Percentiles rank a stretch among this genome's conserved stretches.
Evolutionary conservation across 1,140 invertebrate genomes (phyloP).

Genomic region (Heliconius nattereri): DNA sequence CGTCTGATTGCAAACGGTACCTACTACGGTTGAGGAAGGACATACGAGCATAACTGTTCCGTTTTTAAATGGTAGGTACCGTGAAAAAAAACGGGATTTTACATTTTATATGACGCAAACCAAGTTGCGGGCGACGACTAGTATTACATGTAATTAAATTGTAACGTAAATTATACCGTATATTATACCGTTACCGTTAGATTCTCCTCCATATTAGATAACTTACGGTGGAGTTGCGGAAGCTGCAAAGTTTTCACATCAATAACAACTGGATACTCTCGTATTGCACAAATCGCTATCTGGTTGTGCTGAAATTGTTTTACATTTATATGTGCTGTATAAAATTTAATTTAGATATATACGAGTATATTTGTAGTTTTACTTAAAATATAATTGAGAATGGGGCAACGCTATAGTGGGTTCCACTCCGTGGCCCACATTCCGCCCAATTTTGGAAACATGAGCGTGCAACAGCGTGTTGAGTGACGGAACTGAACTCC

Average conservation of each 20-base stretch:
- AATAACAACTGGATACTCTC: conserved; percentile 37
- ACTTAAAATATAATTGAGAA: background rate
- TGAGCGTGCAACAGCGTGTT: too few species aligned
- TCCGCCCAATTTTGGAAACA: too few species aligned
- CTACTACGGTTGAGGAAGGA: too few species aligned
- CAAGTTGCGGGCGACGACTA: too few species aligned
- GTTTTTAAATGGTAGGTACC: too few species aligned
- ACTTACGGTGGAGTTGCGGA: conserved; percentile 15
- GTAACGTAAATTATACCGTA: background rate
- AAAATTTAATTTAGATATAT: too few species aligned
- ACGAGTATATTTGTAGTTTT: too few species aligned
- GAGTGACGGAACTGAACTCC: too few species aligned
- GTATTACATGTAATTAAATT: background rate
- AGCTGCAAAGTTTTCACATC: conserved; percentile 39
- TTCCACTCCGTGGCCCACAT: too few species aligned
- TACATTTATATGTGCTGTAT: background rate
- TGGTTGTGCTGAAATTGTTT: background rate
- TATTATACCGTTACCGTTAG: background rate
- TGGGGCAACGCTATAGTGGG: background rate
- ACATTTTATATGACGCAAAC: background rate
- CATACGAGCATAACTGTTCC: too few species aligned
- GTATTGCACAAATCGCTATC: conserved; percentile 16
- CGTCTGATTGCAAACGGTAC: too few species aligned
- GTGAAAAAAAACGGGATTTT: background rate
- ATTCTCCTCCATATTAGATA: conserved; percentile 1